Evolutionary conservation across 2,888 invertebrate species (phyloP), one percentile per base, ranked within the genome.

Genomic region (Morinoia aosen): DNA sequence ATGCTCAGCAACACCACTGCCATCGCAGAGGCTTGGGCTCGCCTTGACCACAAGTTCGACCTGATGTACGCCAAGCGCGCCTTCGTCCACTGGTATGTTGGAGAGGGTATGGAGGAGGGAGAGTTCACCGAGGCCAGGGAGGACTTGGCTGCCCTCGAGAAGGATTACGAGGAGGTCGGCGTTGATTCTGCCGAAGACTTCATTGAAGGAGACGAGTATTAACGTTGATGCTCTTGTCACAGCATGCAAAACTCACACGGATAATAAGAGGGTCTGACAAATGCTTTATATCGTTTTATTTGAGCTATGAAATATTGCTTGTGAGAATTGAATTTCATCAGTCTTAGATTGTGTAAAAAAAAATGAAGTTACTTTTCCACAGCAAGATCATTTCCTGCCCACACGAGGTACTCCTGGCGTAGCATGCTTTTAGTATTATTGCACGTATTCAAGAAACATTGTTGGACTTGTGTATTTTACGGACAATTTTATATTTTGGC

Each of bases 41-140:
- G 98, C 96, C 97, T 98, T n/a, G 97, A 98, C 97, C 97, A 97
- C 97, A 98, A 98, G 97, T 97, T 98, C 97, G 98, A 98, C 97
- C 97, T 98, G 96, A 97, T 98, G 97, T 98, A 98, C 97, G 97
- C 97, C 98, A 98, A 48, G 48, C 48, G 48, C 48, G 48, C 48
- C 48, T 48, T 48, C 48, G 48, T 48, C 48, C 48, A 48, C 97
- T 98, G 96, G 96, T 97, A 97, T 97, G 97, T 97, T 33, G 97
- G 97, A 48, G 97, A 97, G 97, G 98, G 98, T 56, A 97, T 98
- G 97, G 97, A 97, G 96, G 97, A 97, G 96, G 97, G 97, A 90
- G 97, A 97, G 96, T 97, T 97, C 96, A 97, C 97, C 33, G 97
- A 97, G 97, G 97, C 97, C 14, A 97, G 97, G 10, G 97, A 97